Conservation (phyloP, 2,888 invertebrate genomes). For the Leptothorax acervorum region DNA sequence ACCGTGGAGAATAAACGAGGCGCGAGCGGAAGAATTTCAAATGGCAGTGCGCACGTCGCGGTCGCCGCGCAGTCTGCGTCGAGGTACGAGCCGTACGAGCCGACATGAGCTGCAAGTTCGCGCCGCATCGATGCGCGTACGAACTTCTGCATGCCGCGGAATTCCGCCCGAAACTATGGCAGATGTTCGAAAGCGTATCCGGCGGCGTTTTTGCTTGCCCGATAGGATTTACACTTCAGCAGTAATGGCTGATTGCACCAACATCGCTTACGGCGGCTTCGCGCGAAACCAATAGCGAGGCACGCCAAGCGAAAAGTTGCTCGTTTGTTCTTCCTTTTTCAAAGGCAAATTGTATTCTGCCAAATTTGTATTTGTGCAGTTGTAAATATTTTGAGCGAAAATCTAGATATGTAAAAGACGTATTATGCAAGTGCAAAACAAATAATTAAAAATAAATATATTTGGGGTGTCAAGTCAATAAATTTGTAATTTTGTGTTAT, state of each 20-base stretch:
- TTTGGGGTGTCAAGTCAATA: neutral
- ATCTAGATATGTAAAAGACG: neutral
- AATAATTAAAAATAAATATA: neutral
- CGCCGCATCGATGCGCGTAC: neutral
- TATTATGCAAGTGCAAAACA: neutral
- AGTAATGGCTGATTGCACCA: conserved; percentile 37
- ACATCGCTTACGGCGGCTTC: conserved; percentile 17
- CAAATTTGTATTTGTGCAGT: neutral
- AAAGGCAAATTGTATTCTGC: neutral
- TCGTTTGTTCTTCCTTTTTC: neutral
- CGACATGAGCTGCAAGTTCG: conserved; percentile 2
- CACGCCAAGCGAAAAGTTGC: conserved; percentile 30
- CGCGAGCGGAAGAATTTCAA: conserved; percentile 38
- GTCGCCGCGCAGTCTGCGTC: conserved; percentile 25
- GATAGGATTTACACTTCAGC: conserved; percentile 52
- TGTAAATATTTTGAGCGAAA: neutral
- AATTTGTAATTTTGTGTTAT: neutral
- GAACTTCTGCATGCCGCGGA: conserved; percentile 38
- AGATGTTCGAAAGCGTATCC: conserved; percentile 44
- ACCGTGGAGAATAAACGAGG: conserved; percentile 21
- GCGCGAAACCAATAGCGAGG: conserved; percentile 1
- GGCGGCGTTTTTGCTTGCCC: conserved; percentile 38
- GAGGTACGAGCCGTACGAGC: neutral
- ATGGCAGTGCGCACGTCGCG: neutral
- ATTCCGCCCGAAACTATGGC: conserved; percentile 49